phyloP scores from a whole-genome alignment of 2,797 vertebrate species.

The Eulemur rubriventer region DNA sequence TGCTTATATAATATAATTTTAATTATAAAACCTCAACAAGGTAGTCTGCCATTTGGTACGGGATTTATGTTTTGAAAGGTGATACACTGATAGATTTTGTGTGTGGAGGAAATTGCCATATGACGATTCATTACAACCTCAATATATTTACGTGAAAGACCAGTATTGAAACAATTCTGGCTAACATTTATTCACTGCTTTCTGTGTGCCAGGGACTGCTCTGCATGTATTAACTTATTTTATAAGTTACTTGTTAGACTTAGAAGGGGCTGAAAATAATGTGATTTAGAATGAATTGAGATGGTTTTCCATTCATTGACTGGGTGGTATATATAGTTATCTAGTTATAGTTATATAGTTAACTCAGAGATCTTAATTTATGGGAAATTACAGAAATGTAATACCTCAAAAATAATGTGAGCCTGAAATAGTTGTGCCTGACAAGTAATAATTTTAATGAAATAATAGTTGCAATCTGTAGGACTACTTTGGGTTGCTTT shows the following conservation, averaged over 20 bases:
- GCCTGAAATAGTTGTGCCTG: conserved; percentile 11
- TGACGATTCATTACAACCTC: not conserved
- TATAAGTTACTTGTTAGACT: conserved; percentile 2
- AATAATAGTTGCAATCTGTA: not conserved
- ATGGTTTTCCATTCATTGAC: not conserved
- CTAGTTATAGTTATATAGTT: not conserved
- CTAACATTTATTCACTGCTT: not conserved
- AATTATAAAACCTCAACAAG: not conserved
- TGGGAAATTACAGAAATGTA: conserved; percentile 1
- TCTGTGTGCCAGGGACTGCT: not conserved
- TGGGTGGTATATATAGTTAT: not conserved
- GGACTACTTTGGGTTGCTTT: not conserved
- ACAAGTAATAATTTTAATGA: conserved; percentile 5
- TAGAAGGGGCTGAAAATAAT: conserved; percentile 25
- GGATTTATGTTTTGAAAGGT: not conserved
- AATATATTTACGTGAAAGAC: not conserved
- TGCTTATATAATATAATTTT: not conserved
- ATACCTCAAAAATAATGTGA: not conserved
- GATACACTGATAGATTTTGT: not conserved
- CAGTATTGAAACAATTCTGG: not conserved
- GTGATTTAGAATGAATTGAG: not conserved
- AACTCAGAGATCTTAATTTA: not conserved
- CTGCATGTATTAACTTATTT: not conserved
- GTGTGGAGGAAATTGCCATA: not conserved
- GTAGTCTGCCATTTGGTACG: not conserved